phyloP scores from a whole-genome alignment of 2,113 vertebrate genomes.

The Cairina moschata region DNA sequence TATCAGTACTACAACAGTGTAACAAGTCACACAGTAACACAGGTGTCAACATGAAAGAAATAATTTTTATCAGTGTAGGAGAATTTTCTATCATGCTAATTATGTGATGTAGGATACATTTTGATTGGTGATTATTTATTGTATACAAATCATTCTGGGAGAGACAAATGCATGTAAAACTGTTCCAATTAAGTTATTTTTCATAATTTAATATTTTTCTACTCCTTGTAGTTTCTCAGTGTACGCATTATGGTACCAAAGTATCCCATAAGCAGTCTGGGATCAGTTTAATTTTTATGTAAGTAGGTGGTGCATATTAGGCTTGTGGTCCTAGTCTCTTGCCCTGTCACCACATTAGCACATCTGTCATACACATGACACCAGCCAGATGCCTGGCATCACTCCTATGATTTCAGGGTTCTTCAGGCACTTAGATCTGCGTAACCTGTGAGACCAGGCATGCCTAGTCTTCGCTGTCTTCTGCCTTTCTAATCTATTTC shows the following conservation, averaged over 20 bases:
- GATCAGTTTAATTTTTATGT: not conserved
- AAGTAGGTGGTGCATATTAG: not conserved
- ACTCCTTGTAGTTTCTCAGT: not conserved
- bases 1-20: not conserved
- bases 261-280: not conserved
- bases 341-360: not conserved
- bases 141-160: not conserved
- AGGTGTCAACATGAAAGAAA: not conserved
- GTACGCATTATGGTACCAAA: not conserved
- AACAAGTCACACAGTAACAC: not conserved
- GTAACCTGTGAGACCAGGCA: not conserved
- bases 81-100: not conserved
- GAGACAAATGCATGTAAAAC: not conserved
- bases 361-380: not conserved
- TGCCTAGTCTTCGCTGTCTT: not conserved
- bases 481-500: not conserved
- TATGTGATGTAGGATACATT: not conserved
- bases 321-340: not conserved
- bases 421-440: not conserved
- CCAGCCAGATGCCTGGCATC: not conserved
- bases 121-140: not conserved
- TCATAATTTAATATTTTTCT: not conserved
- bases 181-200: not conserved
- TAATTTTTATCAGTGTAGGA: not conserved
- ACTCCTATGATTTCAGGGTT: accelerated